phyloP scores from a whole-genome alignment of 2,888 invertebrate genomes.

The Agriopis marginaria region DNA sequence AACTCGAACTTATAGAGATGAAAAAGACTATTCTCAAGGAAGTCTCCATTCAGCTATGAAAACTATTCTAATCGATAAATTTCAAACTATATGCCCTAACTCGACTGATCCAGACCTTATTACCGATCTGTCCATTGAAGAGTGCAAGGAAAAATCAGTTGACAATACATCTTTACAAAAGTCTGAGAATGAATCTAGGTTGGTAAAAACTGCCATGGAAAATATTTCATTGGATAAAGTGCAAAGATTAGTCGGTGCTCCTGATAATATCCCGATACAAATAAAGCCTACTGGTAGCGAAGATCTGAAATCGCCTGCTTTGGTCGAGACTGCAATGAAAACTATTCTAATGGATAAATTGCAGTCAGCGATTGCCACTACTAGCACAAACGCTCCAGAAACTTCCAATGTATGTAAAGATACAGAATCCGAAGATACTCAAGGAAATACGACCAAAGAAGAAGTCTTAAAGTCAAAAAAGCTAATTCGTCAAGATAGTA shows the following conservation, averaged over 20 bases:
- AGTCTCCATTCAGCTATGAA: slow-evolving; percentile 62
- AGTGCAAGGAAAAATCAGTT: slow-evolving; percentile 33
- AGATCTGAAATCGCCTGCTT: slow-evolving; percentile 49
- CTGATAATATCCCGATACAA: neutral
- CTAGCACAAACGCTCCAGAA: slow-evolving; percentile 18
- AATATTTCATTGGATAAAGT: slow-evolving; percentile 82
- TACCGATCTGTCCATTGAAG: slow-evolving; percentile 22
- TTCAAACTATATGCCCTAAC: slow-evolving; percentile 39
- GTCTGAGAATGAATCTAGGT: slow-evolving; percentile 39
- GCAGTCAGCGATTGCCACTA: slow-evolving; percentile 56
- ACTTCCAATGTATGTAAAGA: slow-evolving; percentile 18
- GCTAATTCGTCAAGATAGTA: slow-evolving; percentile 72
- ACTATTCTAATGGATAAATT: slow-evolving; percentile 81
- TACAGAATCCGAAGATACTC: slow-evolving; percentile 17
- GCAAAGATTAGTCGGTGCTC: slow-evolving; percentile 51
- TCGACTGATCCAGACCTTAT: slow-evolving; percentile 44
- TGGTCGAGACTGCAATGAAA: slow-evolving; percentile 78
- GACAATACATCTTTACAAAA: slow-evolving; percentile 34
- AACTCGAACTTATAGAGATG: neutral
- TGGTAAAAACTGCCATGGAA: slow-evolving; percentile 78
- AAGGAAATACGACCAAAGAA: slow-evolving; percentile 36
- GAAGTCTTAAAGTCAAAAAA: slow-evolving; percentile 56
- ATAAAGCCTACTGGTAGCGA: slow-evolving; percentile 11
- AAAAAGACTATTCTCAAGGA: slow-evolving; percentile 40
- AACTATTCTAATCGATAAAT: slow-evolving; percentile 47